Percentiles rank a stretch among this genome's conserved stretches.
Evolutionary conservation across 53 echinoderm and acorn worm species (phyloP).

Genomic region (Paracentrotus lividus): DNA sequence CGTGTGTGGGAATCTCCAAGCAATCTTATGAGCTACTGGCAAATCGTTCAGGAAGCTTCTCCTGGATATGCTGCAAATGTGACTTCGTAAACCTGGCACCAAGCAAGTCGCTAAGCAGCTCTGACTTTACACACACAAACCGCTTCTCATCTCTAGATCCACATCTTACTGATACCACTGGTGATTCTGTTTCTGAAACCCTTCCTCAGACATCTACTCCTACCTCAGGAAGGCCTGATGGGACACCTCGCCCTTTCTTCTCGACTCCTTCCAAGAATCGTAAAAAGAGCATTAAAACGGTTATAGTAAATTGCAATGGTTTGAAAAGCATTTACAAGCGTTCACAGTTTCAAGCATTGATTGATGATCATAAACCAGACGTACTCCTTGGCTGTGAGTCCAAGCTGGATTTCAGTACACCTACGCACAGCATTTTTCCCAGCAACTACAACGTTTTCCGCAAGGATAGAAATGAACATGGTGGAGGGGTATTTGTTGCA

Average conservation of each 20-base stretch:
- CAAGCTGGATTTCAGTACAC: constrained; percentile 50
- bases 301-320: constrained; percentile 55
- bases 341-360: constrained; percentile 22
- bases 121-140: background rate
- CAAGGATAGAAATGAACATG: constrained; percentile 56
- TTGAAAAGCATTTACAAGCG: background rate
- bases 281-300: constrained; percentile 25
- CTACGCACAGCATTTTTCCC: constrained; percentile 50
- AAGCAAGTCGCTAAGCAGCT: background rate
- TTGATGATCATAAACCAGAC: constrained; percentile 51
- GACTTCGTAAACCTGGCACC: background rate
- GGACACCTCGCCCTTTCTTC: background rate
- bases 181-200: background rate
- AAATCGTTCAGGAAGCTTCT: constrained; percentile 18
- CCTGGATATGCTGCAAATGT: constrained; percentile 30
- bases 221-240: background rate
- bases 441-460: constrained; percentile 23
- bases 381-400: constrained; percentile 60
- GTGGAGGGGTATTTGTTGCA: constrained; percentile 56
- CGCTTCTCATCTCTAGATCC: background rate
- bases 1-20: constrained; percentile 42
- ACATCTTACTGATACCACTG: too few species aligned
- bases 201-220: constrained; percentile 6
- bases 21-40: background rate
- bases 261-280: background rate